Evolutionary conservation across 1,140 invertebrate genomes (phyloP).

Genomic region (Bombus sylvicola): DNA sequence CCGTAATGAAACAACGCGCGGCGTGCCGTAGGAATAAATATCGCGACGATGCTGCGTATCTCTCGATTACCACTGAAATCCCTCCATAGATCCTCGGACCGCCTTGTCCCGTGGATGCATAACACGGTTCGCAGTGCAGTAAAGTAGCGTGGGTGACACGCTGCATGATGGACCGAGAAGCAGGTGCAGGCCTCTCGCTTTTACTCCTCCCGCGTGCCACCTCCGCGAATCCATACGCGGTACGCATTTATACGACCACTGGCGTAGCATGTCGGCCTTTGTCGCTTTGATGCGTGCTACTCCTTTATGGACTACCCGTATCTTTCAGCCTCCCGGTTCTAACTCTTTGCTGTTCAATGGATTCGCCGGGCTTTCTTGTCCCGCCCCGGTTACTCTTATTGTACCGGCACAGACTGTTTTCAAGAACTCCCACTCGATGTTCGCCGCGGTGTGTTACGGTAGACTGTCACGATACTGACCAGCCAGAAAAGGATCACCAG

Average conservation of each 20-base stretch:
- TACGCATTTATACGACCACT: conserved; percentile 63
- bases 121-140: conserved; percentile 80
- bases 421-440: neutral
- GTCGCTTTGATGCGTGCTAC: conserved; percentile 38
- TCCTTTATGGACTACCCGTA: conserved; percentile 44
- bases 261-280: conserved; percentile 54
- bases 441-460: neutral
- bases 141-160: conserved; percentile 82
- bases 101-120: conserved; percentile 78
- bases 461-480: neutral
- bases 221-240: conserved; percentile 38
- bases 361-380: neutral
- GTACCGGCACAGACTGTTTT: neutral
- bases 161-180: conserved; percentile 79
- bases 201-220: conserved; percentile 57
- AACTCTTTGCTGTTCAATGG: conserved; percentile 40
- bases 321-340: conserved; percentile 20
- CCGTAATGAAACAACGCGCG: conserved; percentile 61
- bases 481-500: neutral
- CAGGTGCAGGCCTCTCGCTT: conserved; percentile 78
- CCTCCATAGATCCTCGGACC: conserved; percentile 77
- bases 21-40: conserved; percentile 68
- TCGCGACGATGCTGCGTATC: conserved; percentile 75
- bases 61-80: conserved; percentile 81
- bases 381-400: conserved; percentile 9